These are phyloP conservation scores for Bombyx mandarina DNA, from an alignment of 1,140 invertebrate species.

Conservation along the genomic window DNA sequence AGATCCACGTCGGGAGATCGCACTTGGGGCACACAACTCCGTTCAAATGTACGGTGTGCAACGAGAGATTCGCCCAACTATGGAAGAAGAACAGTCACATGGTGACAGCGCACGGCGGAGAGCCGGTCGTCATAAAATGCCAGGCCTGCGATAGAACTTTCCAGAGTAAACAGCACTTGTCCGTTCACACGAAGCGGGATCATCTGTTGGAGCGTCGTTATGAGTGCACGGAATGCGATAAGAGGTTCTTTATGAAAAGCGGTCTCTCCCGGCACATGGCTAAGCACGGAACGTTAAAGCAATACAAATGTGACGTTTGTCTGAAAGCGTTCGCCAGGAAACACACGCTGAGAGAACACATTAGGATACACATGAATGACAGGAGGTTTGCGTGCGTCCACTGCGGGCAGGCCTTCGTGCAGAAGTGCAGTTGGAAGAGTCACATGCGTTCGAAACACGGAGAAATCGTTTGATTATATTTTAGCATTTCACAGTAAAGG, in stretches of 20 bases:
- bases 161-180: not conserved
- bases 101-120: conserved; percentile 31
- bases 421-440: conserved; percentile 50
- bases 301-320: conserved; percentile 68
- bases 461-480: conserved; percentile 20
- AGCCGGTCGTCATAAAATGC: conserved; percentile 36
- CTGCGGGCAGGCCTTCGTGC: conserved; percentile 44
- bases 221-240: conserved; percentile 38
- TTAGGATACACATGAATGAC: conserved; percentile 41
- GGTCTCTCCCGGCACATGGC: conserved; percentile 56
- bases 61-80: conserved; percentile 40
- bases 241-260: conserved; percentile 23
- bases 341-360: conserved; percentile 78
- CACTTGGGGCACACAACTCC: conserved; percentile 33
- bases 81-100: conserved; percentile 43
- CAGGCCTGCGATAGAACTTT: conserved; percentile 25
- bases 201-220: conserved; percentile 20
- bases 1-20: conserved; percentile 26
- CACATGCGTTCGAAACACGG: conserved; percentile 51
- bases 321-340: conserved; percentile 69
- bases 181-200: conserved; percentile 17
- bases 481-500: not conserved
- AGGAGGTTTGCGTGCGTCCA: conserved; percentile 31
- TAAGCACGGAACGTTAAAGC: conserved; percentile 73
- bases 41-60: conserved; percentile 36